Base-by-base conservation (phyloP, 2,888 invertebrate species). In the Periphyllus acericola region DNA sequence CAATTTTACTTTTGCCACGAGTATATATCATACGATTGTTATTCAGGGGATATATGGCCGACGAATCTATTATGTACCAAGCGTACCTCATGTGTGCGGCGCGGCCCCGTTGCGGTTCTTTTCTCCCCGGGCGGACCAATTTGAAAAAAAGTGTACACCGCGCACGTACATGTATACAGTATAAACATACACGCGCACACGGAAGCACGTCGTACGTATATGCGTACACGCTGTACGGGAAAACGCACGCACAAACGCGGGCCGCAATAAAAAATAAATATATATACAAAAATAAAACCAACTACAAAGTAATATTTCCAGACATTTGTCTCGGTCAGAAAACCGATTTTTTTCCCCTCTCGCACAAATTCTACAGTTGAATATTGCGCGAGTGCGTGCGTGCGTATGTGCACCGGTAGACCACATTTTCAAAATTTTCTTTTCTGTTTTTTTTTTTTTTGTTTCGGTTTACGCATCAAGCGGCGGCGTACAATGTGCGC, bases 51-150 rank as follows among this genome's bases (percentile, higher is more conserved):
- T 81, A 87, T 74, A 74, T n/a, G 80, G 40, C 87, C 87, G 87
- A 81, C 87, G 87, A 81, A 87, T 87, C 87, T 87, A 87, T 87
- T 87, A 87, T 87, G 87, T 81, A 86, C 86, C 86, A 36, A 80
- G 72, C 71, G 80, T 86, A 86, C 79, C 86, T 79, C 86, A 72
- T 80, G 86, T 80, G 86, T 21, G 83, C 52, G 29, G 72, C 34
- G 72, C 3, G 34, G n/a, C n/a, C 52, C 32, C 25, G 55, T 29
- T 29, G 68, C 46, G 84, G 84, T 78, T 78, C 40, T 29, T 36
- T 34, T 8, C 9, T 68, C 14, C 17, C 85, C 40, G 74, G 81
- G 19, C 80, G 74, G 60, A 87, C 86, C 86, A 74, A 87, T 87
- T 87, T 74, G 72, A n/a, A 55, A 55, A 87, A 78, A 78, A 46